Evolutionary conservation across 2,888 invertebrate genomes (phyloP).

Genomic region (Cenopis cana): DNA sequence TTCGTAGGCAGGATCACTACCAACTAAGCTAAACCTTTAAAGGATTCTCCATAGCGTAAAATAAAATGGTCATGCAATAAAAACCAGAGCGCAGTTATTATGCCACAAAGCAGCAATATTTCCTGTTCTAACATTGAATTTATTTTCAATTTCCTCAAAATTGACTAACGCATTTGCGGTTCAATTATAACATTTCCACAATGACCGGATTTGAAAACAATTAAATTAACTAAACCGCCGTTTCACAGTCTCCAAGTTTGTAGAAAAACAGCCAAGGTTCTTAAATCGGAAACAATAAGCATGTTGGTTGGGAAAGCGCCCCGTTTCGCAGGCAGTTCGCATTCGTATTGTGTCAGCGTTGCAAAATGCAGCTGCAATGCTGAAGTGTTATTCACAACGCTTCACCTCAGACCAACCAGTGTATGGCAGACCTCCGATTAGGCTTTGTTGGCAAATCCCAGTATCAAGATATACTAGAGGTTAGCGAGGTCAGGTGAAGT

Average conservation of each 20-base stretch:
- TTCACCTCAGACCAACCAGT: neutral
- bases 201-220: constrained; percentile 9
- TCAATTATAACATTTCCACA: neutral
- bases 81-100: neutral
- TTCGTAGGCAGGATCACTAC: too few species aligned
- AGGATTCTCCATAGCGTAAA: neutral
- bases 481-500: neutral
- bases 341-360: constrained; percentile 58
- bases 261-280: constrained; percentile 37
- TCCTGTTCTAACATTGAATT: constrained; percentile 7
- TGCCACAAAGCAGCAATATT: neutral
- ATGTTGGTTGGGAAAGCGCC: constrained; percentile 60
- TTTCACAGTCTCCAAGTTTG: constrained; percentile 21
- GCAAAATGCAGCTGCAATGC: constrained; percentile 50
- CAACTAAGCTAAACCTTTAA: too few species aligned
- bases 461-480: neutral
- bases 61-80: constrained; percentile 1
- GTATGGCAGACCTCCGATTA: neutral
- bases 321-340: constrained; percentile 59
- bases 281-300: constrained; percentile 51
- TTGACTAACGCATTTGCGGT: constrained; percentile 20
- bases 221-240: constrained; percentile 12
- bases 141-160: constrained; percentile 13
- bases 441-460: neutral
- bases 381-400: constrained; percentile 31